Evolutionary conservation across 1,140 invertebrate genomes (phyloP).

Genomic region (Orchesella cincta): DNA sequence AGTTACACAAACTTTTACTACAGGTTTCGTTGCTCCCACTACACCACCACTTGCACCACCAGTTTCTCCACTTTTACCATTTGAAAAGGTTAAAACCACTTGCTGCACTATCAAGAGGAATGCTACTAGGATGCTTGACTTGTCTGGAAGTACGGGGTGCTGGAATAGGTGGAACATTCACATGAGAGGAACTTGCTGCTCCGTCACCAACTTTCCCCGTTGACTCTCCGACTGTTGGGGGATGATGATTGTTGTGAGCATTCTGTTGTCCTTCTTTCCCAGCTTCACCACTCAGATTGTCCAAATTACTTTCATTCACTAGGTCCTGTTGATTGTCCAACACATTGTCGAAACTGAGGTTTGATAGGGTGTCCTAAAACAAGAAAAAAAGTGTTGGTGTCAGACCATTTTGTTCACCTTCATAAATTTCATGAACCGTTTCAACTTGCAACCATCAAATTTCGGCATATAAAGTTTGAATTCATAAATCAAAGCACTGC

Average conservation of each 20-base stretch:
- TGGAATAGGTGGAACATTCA: constrained; percentile 18
- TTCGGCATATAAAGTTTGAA: not conserved
- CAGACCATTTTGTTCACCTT: not conserved
- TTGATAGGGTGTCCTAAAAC: constrained; percentile 49
- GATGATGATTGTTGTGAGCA: constrained; percentile 24
- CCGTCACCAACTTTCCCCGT: not conserved
- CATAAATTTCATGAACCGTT: not conserved
- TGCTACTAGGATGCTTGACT: not conserved
- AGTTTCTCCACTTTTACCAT: not conserved
- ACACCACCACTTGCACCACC: not conserved
- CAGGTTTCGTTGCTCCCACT: not conserved
- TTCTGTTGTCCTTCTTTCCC: constrained; percentile 6
- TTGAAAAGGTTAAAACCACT: not conserved
- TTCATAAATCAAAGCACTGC: not conserved
- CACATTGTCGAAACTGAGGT: constrained; percentile 48
- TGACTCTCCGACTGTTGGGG: not conserved
- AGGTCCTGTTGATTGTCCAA: constrained; percentile 35
- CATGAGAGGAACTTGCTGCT: not conserved
- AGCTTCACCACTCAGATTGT: not conserved
- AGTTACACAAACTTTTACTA: constrained; percentile 39
- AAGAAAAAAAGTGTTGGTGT: not conserved
- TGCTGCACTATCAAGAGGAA: not conserved
- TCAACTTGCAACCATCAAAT: not conserved
- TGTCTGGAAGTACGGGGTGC: constrained; percentile 9
- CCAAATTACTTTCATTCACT: not conserved